Base-by-base conservation (phyloP, 2,888 invertebrate genomes). In the Amphipoea oculea region DNA sequence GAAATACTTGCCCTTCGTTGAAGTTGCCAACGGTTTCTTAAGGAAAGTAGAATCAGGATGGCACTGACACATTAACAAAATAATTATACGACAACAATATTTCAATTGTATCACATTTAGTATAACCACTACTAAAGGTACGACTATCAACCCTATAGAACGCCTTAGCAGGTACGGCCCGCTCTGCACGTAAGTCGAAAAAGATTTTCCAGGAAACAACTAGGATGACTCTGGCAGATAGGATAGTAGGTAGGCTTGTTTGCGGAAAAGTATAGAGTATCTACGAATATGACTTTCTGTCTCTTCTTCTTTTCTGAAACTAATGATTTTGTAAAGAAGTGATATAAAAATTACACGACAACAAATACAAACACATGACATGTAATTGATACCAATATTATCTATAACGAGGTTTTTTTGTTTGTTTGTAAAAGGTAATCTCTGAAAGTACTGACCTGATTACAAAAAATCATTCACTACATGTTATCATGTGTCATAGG, bases 141-240 rank as follows among this genome's bases (percentile, higher is more conserved):
- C 45, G 3, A 76, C 1, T 70, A 42, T 54, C n/a, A 4, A 45
- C 74, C 40, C 20, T 82, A 29, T 63, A 11, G 51, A 62, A 73
- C 20, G 42, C 78, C 23, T 48, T 3, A 57, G 36, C 2, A n/a
- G 40, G 57, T 23, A 57, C 9, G 12, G 4, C 6, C 23, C 11
- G 6, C 9, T 20, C 23, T 11, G 57, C 4, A 3, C 12, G 4
- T 29, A 51, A 74, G 6, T 45, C 2, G 12, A 12, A 20, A 20
- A 48, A 48, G 17, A 3, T 7, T 60, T 72, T 76, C 9, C 4
- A 51, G 2, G 3, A 51, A 42, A 29, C 1, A 62, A 29, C 12
- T 11, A 29, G 17, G 70, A 76, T 3, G 12, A 17, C 12, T 36
- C 20, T 9, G 23, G 3, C 5, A 12, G 45, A 3, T 12, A 40